Evolutionary conservation across 1,140 invertebrate genomes (phyloP), one percentile per base, ranked within the genome.

Genomic region (Olivierus martensii): DNA sequence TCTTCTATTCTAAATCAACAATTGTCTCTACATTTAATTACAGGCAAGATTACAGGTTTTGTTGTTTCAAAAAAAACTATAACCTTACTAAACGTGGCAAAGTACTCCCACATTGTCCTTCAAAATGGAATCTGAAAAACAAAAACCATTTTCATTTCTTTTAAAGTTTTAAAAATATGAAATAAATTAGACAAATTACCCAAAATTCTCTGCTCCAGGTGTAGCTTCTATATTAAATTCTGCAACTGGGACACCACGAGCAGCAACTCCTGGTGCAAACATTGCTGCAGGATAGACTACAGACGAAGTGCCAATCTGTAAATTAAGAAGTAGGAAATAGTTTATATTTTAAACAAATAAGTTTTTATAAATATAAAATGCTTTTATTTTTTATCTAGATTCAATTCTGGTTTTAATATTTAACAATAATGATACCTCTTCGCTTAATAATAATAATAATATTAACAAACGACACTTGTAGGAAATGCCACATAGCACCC

Each of bases 221-320:
- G 87, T 88, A 9, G 73, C 63, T 71, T 90, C 86, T 53, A 91
- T 70, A 64, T 93, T 93, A 63, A 93, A 92, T 71, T 93, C 88
- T 2, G 85, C 87, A 7, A 92, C 87, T 21, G 84, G 78, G 18
- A 87, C 75, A 7, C 83, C 83, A 57, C 84, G 71, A 15, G 71
- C 67, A 17, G 85, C 84, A 1, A 87, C 81, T 44, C 76, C 69
- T 0, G 86, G 86, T 5, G 86, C 87, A 75, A 87, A 91, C 80
- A 85, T 84, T n/a, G 87, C 86, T 62, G 87, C 87, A 14, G 88
- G 88, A 69, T 91, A 90, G 3, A 92, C 87, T 10, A 88, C 76
- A 2, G 85, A 88, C 18, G 87, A 90, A 14, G 87, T 92, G 4
- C 73, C 73, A 60, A 75, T 68, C 71, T 73, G n/a, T n/a, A n/a